Evolutionary conservation across 2,888 invertebrate genomes (phyloP).

Genomic region (Hyposoter dolosus): DNA sequence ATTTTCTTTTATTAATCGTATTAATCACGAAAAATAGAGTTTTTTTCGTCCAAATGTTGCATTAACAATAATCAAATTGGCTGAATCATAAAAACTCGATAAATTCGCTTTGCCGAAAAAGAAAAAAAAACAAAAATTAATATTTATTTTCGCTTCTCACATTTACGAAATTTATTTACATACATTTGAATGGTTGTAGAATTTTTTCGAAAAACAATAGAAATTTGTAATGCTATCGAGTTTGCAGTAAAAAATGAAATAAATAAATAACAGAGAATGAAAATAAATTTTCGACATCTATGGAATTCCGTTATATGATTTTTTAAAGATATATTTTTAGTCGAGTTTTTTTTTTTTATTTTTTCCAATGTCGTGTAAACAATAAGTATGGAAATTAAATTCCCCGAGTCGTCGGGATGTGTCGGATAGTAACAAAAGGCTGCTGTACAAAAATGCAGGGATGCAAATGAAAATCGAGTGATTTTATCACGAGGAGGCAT

Average conservation of each 20-base stretch:
- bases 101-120: too few relatives aligned
- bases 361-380: neutral
- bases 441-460: neutral
- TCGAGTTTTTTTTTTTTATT: neutral
- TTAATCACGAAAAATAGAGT: too few relatives aligned
- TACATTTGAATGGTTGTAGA: neutral
- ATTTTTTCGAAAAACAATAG: neutral
- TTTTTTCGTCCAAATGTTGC: too few relatives aligned
- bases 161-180: neutral
- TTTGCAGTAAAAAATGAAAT: neutral
- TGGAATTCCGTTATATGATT: neutral
- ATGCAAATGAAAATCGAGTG: constrained; percentile 8
- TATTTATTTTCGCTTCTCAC: neutral
- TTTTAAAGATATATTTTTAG: neutral
- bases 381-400: neutral
- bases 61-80: too few relatives aligned
- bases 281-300: neutral
- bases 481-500: neutral
- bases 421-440: neutral
- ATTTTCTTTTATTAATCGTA: too few relatives aligned
- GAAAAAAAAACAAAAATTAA: neutral
- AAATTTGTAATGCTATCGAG: neutral
- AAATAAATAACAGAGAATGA: neutral
- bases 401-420: neutral
- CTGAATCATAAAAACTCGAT: too few relatives aligned